Evolutionary conservation across 2,797 vertebrate genomes (phyloP).

Genomic region (Coregonus sp.): DNA sequence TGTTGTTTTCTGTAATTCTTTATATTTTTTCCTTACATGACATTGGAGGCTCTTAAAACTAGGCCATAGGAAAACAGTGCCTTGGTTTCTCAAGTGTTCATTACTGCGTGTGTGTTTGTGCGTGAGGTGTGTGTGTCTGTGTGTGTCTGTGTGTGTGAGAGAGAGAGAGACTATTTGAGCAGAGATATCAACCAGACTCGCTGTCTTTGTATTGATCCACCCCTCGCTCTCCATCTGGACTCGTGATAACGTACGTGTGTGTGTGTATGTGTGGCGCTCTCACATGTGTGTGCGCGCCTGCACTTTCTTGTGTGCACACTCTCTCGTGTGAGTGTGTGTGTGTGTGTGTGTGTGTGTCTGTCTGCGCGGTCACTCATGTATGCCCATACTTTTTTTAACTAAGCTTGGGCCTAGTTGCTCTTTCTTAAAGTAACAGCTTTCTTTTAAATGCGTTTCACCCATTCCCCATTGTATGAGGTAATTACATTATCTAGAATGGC

Average conservation of each 20-base stretch:
- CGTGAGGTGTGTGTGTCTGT: slow-evolving; percentile 24
- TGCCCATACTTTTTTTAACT: not conserved
- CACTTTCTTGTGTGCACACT: slow-evolving; percentile 16
- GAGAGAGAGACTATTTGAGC: slow-evolving; percentile 52
- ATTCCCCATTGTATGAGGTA: not conserved
- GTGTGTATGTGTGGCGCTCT: slow-evolving; percentile 3
- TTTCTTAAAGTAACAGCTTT: not conserved
- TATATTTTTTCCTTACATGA: slow-evolving; percentile 56
- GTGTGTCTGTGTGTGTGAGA: slow-evolving; percentile 15
- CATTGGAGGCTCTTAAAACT: slow-evolving; percentile 63
- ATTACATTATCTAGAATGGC: not conserved
- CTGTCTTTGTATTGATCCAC: slow-evolving; percentile 73
- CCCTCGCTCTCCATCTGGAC: slow-evolving; percentile 66
- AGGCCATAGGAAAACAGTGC: slow-evolving; percentile 67
- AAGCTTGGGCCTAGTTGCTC: not conserved
- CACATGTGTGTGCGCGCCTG: slow-evolving; percentile 25
- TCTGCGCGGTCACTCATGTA: not conserved
- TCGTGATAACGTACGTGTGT: slow-evolving; percentile 43
- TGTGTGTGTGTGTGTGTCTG: slow-evolving; percentile 7
- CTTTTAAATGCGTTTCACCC: not conserved
- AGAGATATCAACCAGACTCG: slow-evolving; percentile 65
- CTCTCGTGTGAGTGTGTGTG: not conserved
- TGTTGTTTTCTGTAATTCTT: slow-evolving; percentile 10
- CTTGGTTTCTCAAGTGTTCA: slow-evolving; percentile 72
- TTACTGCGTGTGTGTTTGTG: slow-evolving; percentile 37